A percentile compares a stretch with the other conserved stretches of the same genome.
Evolutionary conservation across 35 echinoderm and acorn worm species (phyloP).

Genomic region (Diadema setosum): DNA sequence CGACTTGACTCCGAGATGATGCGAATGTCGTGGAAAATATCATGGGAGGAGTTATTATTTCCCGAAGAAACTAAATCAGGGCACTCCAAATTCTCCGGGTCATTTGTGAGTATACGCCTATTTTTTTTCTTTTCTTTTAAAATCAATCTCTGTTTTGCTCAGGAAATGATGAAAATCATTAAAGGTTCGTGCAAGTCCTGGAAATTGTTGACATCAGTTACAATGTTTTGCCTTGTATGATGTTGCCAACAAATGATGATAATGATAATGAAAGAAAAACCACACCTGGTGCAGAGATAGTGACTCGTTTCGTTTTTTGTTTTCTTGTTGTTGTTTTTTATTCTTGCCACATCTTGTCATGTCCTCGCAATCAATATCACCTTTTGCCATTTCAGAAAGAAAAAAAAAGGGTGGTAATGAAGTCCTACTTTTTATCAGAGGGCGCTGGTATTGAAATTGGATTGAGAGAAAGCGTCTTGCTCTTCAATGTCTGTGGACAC

Average conservation of each 20-base stretch:
- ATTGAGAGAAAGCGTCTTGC: too few species aligned
- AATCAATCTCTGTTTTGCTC: neutral
- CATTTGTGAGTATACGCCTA: neutral
- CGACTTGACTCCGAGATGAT: constrained; percentile 22
- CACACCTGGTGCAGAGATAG: neutral
- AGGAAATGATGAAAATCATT: too few species aligned
- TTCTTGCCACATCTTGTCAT: too few species aligned
- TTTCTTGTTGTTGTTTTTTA: too few species aligned
- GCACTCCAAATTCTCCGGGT: neutral
- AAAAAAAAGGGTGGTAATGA: too few species aligned
- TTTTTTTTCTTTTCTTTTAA: neutral
- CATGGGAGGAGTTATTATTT: constrained; percentile 5
- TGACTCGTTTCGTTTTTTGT: too few species aligned
- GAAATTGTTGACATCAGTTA: neutral
- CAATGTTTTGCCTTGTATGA: neutral
- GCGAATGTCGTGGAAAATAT: neutral
- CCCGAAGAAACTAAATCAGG: constrained; percentile 1
- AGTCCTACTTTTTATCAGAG: too few species aligned
- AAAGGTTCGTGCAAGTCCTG: neutral
- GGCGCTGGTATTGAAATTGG: too few species aligned
- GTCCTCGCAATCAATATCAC: too few species aligned
- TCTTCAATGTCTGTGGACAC: too few species aligned
- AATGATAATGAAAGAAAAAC: neutral
- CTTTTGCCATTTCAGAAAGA: too few species aligned
- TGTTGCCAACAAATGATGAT: neutral